Base-by-base conservation (phyloP, 2,888 invertebrate genomes). In the Ochlodes sylvanus region DNA sequence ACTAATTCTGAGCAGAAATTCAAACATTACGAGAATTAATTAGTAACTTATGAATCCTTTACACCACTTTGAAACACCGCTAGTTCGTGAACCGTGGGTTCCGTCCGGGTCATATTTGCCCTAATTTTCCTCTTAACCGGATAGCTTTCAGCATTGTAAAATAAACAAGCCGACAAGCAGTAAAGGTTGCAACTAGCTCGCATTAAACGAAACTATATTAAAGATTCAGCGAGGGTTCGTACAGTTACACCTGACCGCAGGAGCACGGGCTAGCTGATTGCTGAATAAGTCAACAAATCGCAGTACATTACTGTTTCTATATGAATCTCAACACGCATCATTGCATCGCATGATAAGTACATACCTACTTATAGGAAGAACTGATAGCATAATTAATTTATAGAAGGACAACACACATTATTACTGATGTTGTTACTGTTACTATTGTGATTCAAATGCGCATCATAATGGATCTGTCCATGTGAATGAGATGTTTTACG, bases 201-300 rank as follows among this genome's bases (percentile, higher is more conserved):
- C 86, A 89, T 91, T 92, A 92, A 92, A 90, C 85, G 89, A 88
- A 91, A 89, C 84, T 87, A 79, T 88, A 90, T 93, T 88, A 92
- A 93, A 90, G 86, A 93, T 93, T 90, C 91, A 93, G 77, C 71
- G 82, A 79, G 88, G 88, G 88, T 90, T 89, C 90, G 91, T 90
- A 91, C 90, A 89, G 88, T 91, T 92, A 89, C 89, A 88, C 88
- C 85, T 88, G 86, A 91, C 92, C 92, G 84, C 91, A 89, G 87
- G 87, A 87, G 78, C 81, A 81, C 80, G 83, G 84, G 85, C 86
- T 84, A 87, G 84, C 84, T 76, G 72, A 75, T 74, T 79, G 72
- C 80, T 92, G 90, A 91, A 92, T 92, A 90, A 92, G 83, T 90
- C 87, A 93, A 80, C 72, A 81, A 76, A 70, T 74, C 78, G 69